A percentile compares a stretch with the other conserved stretches of the same genome.
phyloP scores from a whole-genome alignment of 2,888 invertebrate species.

The Galerucella pusilla region DNA sequence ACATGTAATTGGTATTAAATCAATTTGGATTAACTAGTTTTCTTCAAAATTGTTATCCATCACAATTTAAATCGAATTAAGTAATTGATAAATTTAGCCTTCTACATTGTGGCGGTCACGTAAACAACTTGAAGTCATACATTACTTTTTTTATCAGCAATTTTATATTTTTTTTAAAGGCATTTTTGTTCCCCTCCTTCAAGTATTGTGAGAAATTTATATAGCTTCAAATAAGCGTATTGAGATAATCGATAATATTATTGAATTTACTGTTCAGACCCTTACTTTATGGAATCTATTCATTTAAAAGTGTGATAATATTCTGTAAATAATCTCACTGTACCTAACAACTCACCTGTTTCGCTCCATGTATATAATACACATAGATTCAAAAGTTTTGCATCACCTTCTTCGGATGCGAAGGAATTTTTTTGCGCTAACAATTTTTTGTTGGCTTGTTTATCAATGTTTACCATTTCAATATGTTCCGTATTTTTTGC shows the following conservation, averaged over 20 bases:
- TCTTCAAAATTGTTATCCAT: not conserved
- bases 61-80: constrained; percentile 1
- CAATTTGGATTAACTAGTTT: not conserved
- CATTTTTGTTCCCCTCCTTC: not conserved
- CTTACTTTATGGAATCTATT: no score
- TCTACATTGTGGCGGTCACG: not conserved
- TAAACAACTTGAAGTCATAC: not conserved
- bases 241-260: not conserved
- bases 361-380: no score
- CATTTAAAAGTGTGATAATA: not conserved
- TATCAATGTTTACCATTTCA: no score
- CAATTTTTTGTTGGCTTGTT: no score
- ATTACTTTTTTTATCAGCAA: not conserved
- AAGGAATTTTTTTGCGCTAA: no score
- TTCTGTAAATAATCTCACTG: not conserved
- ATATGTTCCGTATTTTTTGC: no score
- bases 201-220: not conserved
- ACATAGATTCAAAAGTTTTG: no score
- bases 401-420: no score
- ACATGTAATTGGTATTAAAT: not conserved
- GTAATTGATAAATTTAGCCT: not conserved
- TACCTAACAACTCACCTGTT: no score
- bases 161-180: not conserved
- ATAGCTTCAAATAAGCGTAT: not conserved
- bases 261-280: no score